Percentiles rank a stretch among this genome's conserved stretches.
phyloP scores from a whole-genome alignment of 2,888 invertebrate genomes.

The Eubasilissa splendida region DNA sequence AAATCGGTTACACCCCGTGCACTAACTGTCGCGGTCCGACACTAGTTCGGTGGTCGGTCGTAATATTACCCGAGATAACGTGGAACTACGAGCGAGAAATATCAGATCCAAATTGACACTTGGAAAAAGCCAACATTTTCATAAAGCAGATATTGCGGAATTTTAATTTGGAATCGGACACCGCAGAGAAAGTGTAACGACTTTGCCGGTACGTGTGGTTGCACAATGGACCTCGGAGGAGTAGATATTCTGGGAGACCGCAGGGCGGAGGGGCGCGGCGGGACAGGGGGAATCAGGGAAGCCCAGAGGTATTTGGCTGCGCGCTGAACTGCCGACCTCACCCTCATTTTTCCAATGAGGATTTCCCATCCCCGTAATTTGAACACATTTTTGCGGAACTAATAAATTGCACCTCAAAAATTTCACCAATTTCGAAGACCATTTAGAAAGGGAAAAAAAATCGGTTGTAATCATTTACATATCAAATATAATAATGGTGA shows the following conservation, averaged over 20 bases:
- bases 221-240: conserved; percentile 48
- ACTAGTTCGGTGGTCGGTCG: conserved; percentile 3
- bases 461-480: no score
- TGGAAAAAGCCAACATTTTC: conserved; percentile 37
- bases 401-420: no score
- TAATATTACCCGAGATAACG: not conserved
- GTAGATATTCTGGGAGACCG: conserved; percentile 51
- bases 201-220: conserved; percentile 48
- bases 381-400: no score
- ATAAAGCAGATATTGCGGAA: conserved; percentile 54
- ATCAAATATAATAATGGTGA: no score
- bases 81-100: conserved; percentile 17
- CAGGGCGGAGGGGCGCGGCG: conserved; percentile 12
- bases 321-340: no score
- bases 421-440: no score
- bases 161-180: conserved; percentile 52
- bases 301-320: not conserved
- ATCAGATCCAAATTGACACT: not conserved
- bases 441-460: no score
- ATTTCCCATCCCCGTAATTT: no score
- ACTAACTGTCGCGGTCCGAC: not conserved
- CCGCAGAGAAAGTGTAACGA: conserved; percentile 55
- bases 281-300: not conserved
- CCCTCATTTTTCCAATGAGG: no score
- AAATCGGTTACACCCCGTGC: conserved; percentile 10